A percentile compares a stretch with the other conserved stretches of the same genome.
Evolutionary conservation across 2,113 vertebrate species (phyloP).

Genomic region (Tyrannus savana): DNA sequence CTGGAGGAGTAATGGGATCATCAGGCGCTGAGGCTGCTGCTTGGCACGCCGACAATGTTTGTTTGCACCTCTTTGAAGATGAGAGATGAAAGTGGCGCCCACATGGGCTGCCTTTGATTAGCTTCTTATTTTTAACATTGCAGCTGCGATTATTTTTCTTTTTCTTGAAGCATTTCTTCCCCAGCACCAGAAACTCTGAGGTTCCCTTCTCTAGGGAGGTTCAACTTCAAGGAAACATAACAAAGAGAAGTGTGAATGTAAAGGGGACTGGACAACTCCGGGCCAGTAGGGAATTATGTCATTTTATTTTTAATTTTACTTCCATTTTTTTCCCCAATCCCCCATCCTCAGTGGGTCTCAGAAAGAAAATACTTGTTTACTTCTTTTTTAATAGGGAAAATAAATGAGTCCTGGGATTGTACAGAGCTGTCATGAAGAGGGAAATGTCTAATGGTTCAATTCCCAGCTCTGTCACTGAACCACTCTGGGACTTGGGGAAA

Average conservation of each 20-base stretch:
- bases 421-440: conserved; percentile 61
- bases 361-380: conserved; percentile 68
- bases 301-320: conserved; percentile 75
- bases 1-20: conserved; percentile 64
- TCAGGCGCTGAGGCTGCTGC: conserved; percentile 45
- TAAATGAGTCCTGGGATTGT: conserved; percentile 64
- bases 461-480: conserved; percentile 70
- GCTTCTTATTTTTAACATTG: conserved; percentile 90
- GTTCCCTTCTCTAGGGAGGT: conserved; percentile 64
- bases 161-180: conserved; percentile 67
- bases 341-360: conserved; percentile 21
- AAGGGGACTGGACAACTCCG: conserved; percentile 62
- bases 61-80: conserved; percentile 92
- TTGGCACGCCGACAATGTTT: conserved; percentile 80
- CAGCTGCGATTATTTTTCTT: conserved; percentile 77
- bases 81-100: conserved; percentile 87
- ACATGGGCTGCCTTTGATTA: conserved; percentile 90
- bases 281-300: conserved; percentile 52
- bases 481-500: conserved; percentile 59
- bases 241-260: conserved; percentile 69
- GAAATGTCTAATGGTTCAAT: conserved; percentile 57
- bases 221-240: conserved; percentile 72
- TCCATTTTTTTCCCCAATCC: conserved; percentile 57
- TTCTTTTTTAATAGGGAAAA: conserved; percentile 67
- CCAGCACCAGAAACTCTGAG: conserved; percentile 66